phyloP scores from a whole-genome alignment of 2,888 invertebrate genomes.

The Athetis lepigone region DNA sequence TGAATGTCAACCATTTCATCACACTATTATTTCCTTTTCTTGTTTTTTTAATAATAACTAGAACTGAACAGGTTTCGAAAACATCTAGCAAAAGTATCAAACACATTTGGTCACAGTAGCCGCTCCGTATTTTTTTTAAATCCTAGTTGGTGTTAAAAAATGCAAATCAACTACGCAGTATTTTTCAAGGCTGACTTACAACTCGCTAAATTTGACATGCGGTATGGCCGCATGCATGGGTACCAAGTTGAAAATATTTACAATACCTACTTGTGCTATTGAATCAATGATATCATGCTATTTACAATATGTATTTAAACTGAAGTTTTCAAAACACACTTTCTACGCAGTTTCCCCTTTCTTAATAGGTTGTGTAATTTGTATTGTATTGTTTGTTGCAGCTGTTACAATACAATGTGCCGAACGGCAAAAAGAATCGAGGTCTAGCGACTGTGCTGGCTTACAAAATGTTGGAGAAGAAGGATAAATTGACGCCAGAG shows the following conservation, averaged over 20 bases:
- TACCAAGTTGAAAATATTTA: slow-evolving; percentile 7
- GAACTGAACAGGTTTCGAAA: neutral
- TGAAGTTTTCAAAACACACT: neutral
- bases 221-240: too few relatives aligned
- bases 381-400: slow-evolving; percentile 80
- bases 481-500: slow-evolving; percentile 93
- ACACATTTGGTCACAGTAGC: slow-evolving; percentile 13
- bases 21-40: neutral
- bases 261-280: neutral
- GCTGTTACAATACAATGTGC: slow-evolving; percentile 97
- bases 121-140: slow-evolving; percentile 4
- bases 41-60: neutral
- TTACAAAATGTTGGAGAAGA: slow-evolving; percentile 93
- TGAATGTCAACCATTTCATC: too few relatives aligned
- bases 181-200: slow-evolving; percentile 56
- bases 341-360: slow-evolving; percentile 23
- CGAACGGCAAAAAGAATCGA: slow-evolving; percentile 96
- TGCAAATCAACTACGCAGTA: slow-evolving; percentile 32
- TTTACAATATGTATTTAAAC: neutral
- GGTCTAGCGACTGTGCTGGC: slow-evolving; percentile 94
- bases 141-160: slow-evolving; percentile 23
- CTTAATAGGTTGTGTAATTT: slow-evolving; percentile 6
- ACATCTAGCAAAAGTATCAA: slow-evolving; percentile 13
- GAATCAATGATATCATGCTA: slow-evolving; percentile 23
- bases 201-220: slow-evolving; percentile 4